Base-by-base conservation (phyloP, 1,140 invertebrate species). In the Leptestheria dahalacensis region DNA sequence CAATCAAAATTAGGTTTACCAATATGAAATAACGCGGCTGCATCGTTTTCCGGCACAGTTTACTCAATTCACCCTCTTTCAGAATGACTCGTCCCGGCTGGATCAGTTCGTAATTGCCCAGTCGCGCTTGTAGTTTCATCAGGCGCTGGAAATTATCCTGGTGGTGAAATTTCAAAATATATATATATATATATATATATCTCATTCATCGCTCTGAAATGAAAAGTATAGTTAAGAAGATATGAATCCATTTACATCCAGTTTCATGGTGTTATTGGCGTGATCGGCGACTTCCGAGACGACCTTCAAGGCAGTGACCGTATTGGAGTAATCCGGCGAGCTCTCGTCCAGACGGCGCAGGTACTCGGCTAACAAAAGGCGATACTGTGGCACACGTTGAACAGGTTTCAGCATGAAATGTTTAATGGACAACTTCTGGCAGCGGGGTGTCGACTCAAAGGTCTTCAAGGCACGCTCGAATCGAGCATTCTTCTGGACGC, bases 341-440 rank as follows among this genome's bases (percentile, higher is more conserved):
- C 77, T 75, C 57, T 65, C 63, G 10, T 75, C 68, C 21, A 85
- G 73, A 65, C 80, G 74, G 65, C 77, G 78, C 23, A 82, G 68
- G 66, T 86, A 85, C 66, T 81, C 77, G 70, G 83, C 78, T 4
- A 87, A 68, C 0, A 86, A 69, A 1, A 86, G 68, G 64, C 79
- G 76, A 67, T 86, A 86, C 66, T 80, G 75, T 2, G 58, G 59
- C 18, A 61, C 48, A 51, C 58, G 21, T 23, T 87, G 84, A 61
- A 87, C 80, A 1, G 85, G 84, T 71, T 85, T 85, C 25, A 86
- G 70, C 82, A 87, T 84, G 64, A 82, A 84, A 72, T 85, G 82
- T 46, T 79, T 78, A 12, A 87, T 61, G 1, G 78, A 74, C 20
- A 87, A 70, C 65, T 79, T 81, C 48, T 76, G 75, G 68, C 84